Base-by-base conservation (phyloP, 2,888 invertebrate species). In the Drosophila kanekoi region DNA sequence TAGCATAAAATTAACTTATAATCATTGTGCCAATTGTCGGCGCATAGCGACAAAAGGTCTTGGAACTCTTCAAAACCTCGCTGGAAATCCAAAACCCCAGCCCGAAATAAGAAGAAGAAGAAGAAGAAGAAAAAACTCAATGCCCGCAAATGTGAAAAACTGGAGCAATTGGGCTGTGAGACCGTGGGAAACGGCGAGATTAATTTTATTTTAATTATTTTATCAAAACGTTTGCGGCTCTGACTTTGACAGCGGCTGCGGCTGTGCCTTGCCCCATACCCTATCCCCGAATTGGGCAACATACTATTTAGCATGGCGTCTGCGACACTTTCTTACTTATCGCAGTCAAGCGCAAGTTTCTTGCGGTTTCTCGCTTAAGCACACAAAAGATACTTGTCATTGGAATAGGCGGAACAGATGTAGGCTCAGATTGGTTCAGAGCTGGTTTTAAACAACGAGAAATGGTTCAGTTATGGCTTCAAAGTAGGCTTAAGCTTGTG, bases 141-240 rank as follows among this genome's bases (percentile, higher is more conserved):
- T 20, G 10, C 14, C 47, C 51, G 32, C 37, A 59, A 45, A 58
- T 54, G 40, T 35, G 45, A 41, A 67, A 76, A 78, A 78, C 77
- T 77, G 77, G 77, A 80, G 77, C 77, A 76, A 76, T 75, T 76
- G 79, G 32, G 45, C 75, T 59, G 56, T 18, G 23, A 54, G 70
- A 85, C 80, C 89, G 89, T 85, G 85, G 89, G 89, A 85, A 85
- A 70, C 77, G 64, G 18, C 52, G 72, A 85, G 89, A 87, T 84
- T 89, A 89, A 73, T 79, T 81, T 85, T 72, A 79, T 89, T 84
- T 84, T 85, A 87, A 87, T 89, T 89, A 85, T 89, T 84, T 84
- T 84, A 84, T 84, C 84, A 87, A 78, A 83, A 67, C 87, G 59
- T 87, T 85, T 87, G 86, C 57, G 86, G 76, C 81, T 80, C 67